Conservation (phyloP, 2,113 vertebrate species). For the Phylloscopus trochiloides region DNA sequence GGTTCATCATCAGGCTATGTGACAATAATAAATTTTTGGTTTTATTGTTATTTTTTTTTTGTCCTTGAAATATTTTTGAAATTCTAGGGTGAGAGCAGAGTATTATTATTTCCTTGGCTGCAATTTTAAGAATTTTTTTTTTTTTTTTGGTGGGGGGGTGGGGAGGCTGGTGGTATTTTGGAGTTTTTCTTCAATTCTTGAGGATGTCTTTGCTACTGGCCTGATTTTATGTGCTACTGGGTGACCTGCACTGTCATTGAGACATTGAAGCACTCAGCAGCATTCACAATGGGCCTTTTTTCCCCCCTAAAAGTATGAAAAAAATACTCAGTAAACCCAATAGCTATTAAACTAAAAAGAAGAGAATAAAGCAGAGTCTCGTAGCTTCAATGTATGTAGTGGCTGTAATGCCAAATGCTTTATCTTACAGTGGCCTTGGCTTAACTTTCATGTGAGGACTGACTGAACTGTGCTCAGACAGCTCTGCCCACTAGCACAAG, state of each 20-base stretch:
- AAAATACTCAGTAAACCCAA: not conserved
- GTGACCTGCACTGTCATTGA: not conserved
- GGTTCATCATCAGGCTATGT: not conserved
- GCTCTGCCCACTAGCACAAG: not conserved
- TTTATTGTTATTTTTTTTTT: not conserved
- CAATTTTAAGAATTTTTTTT: not conserved
- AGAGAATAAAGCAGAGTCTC: not conserved
- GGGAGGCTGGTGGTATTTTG: not conserved
- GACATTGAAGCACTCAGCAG: not conserved
- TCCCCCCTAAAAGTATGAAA: not conserved
- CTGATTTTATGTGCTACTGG: not conserved
- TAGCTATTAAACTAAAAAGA: not conserved
- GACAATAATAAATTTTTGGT: not conserved
- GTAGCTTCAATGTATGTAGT: not conserved
- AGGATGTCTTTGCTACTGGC: not conserved
- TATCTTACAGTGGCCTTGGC: not conserved
- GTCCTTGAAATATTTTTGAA: not conserved
- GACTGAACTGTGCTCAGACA: slow-evolving; percentile 16
- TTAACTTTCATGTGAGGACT: slow-evolving; percentile 26
- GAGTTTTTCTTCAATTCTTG: not conserved
- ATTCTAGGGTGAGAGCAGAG: not conserved
- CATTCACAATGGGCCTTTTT: not conserved
- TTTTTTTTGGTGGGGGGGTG: rapidly evolving
- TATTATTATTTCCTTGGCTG: not conserved
- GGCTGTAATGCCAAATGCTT: not conserved